Conservation (phyloP, 2,888 invertebrate genomes). For the Melipona bicolor region DNA sequence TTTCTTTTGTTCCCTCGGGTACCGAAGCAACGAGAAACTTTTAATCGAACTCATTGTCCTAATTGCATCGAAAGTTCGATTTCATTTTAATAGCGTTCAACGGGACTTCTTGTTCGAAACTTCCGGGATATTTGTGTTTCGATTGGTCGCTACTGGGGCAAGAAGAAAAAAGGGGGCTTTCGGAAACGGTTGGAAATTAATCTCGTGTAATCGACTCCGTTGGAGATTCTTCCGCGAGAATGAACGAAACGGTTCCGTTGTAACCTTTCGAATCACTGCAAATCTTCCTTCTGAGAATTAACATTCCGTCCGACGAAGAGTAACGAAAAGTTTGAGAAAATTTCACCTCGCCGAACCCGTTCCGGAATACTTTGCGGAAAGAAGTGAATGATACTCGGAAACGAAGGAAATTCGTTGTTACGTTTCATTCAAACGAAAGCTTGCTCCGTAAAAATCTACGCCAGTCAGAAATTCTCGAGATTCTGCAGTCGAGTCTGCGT, state of each 20-base stretch:
- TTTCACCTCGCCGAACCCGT: too few relatives aligned
- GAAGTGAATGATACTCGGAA: too few relatives aligned
- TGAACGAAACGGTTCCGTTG: not conserved
- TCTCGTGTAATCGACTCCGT: not conserved
- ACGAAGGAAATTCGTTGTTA: too few relatives aligned
- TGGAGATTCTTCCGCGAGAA: not conserved
- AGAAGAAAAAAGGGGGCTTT: not conserved
- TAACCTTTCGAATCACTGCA: not conserved
- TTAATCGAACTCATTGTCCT: conserved; percentile 5
- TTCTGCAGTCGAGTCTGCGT: too few relatives aligned
- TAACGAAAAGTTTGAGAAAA: too few relatives aligned
- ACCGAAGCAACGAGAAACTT: not conserved
- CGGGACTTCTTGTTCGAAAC: not conserved
- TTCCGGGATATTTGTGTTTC: not conserved
- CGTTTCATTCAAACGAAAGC: too few relatives aligned
- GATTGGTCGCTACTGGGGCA: not conserved
- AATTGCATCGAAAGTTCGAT: not conserved
- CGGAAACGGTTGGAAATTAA: not conserved
- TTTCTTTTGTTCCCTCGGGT: too few relatives aligned
- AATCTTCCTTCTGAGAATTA: not conserved
- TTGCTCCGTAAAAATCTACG: too few relatives aligned
- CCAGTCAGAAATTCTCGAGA: too few relatives aligned
- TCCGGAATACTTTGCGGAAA: too few relatives aligned
- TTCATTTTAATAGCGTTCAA: not conserved
- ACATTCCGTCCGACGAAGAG: too few relatives aligned